Conservation (phyloP, 2,113 vertebrate genomes). For the Nothoprocta perdicaria region DNA sequence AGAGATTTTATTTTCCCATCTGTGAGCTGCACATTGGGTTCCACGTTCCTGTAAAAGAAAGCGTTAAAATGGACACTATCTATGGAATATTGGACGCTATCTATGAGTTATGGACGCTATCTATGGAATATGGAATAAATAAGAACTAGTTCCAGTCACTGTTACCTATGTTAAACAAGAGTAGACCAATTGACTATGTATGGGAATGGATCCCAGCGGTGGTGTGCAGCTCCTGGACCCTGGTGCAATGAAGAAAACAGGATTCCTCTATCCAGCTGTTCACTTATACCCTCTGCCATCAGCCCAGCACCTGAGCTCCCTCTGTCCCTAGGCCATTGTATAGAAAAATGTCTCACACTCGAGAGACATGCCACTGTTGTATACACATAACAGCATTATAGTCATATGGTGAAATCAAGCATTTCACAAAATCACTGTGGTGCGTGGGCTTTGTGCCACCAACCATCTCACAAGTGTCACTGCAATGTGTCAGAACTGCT, state of each 20-base stretch:
- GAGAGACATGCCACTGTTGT: not conserved
- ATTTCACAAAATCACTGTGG: not conserved
- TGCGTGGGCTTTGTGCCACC: not conserved
- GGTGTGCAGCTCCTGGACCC: not conserved
- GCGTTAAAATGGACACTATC: not conserved
- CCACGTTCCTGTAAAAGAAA: not conserved
- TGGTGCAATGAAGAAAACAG: not conserved
- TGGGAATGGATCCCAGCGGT: not conserved
- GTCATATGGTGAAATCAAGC: not conserved
- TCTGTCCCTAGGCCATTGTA: not conserved
- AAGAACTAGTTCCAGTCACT: not conserved
- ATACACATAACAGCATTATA: accelerated
- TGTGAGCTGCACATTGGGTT: not conserved
- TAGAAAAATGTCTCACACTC: not conserved
- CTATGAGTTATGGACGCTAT: accelerated
- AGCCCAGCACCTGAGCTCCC: not conserved
- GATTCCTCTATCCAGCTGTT: not conserved
- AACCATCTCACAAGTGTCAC: not conserved
- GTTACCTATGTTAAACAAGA: not conserved
- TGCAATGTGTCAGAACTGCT: not conserved
- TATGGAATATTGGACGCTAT: not conserved
- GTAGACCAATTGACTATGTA: accelerated
- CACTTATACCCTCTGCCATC: not conserved
- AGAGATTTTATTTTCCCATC: slow-evolving; percentile 36
- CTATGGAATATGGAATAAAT: not conserved